Percentiles rank a stretch among this genome's conserved stretches.
Evolutionary conservation across 1,140 invertebrate genomes (phyloP).

Genomic region (Euglossa dilemma): DNA sequence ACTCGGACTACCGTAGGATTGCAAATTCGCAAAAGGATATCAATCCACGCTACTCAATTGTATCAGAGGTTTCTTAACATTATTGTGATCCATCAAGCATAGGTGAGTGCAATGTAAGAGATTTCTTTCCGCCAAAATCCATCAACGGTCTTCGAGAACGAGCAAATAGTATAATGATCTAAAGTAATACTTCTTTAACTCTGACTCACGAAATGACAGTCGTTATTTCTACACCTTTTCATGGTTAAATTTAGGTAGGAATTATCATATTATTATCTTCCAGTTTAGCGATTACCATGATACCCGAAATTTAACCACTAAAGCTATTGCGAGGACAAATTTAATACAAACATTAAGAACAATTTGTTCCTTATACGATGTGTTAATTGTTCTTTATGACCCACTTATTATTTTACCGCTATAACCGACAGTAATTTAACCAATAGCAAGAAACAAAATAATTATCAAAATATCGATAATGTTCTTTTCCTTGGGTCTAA

Average conservation of each 20-base stretch:
- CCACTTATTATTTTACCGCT: neutral
- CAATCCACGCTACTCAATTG: conserved; percentile 13
- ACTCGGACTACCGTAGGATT: conserved; percentile 14
- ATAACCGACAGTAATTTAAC: neutral
- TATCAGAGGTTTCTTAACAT: conserved; percentile 44
- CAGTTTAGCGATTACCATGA: too few species aligned
- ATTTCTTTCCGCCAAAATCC: conserved; percentile 4
- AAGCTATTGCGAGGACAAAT: neutral
- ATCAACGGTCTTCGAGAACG: neutral
- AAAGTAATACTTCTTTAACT: too few species aligned
- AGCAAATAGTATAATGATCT: too few species aligned
- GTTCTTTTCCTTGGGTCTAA: neutral
- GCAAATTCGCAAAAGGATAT: conserved; percentile 50
- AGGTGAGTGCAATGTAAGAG: neutral
- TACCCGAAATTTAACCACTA: neutral
- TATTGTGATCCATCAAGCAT: neutral
- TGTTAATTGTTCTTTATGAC: conserved; percentile 17
- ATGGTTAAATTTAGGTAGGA: too few species aligned
- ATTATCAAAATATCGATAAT: neutral
- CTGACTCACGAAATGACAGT: too few species aligned
- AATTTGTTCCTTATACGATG: neutral
- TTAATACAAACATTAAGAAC: neutral
- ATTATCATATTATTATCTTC: too few species aligned
- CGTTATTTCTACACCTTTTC: too few species aligned
- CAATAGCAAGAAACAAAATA: too few species aligned